Evolutionary conservation across 2,888 invertebrate genomes (phyloP).

Genomic region (Cistogaster globosa): DNA sequence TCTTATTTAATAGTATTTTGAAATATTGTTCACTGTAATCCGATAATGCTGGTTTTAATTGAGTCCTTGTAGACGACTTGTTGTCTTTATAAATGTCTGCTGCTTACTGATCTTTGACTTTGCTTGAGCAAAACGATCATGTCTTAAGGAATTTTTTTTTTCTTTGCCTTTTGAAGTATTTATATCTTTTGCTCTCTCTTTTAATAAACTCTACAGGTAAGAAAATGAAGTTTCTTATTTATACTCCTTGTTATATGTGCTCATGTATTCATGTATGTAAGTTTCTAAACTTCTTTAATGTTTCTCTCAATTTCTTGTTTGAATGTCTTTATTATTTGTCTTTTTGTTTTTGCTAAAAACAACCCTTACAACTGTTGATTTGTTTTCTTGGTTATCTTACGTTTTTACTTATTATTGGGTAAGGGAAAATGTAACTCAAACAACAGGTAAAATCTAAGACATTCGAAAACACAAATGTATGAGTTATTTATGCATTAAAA

Average conservation of each 20-base stretch:
- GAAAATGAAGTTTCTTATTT: not conserved
- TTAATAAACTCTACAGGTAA: slow-evolving; percentile 47
- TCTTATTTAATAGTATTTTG: not conserved
- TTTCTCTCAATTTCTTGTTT: slow-evolving; percentile 33
- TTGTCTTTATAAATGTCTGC: slow-evolving; percentile 41
- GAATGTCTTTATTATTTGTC: slow-evolving; percentile 53
- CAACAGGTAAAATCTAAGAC: too few relatives aligned
- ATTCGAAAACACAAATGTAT: too few relatives aligned
- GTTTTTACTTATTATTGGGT: slow-evolving; percentile 18
- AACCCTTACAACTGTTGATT: slow-evolving; percentile 59
- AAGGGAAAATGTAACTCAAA: not conserved
- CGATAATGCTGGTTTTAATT: too few relatives aligned
- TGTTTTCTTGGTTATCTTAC: not conserved
- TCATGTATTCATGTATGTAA: not conserved
- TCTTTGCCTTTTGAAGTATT: not conserved
- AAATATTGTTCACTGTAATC: slow-evolving; percentile 15
- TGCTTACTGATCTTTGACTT: slow-evolving; percentile 54
- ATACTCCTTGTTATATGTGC: not conserved
- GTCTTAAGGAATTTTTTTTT: slow-evolving; percentile 41
- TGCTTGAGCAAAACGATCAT: slow-evolving; percentile 29
- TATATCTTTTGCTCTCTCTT: not conserved
- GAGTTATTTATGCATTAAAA: not conserved
- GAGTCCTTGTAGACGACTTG: not conserved
- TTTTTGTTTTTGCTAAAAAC: slow-evolving; percentile 34
- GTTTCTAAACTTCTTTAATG: slow-evolving; percentile 27